These are phyloP conservation scores for Pempheris klunzingeri DNA, from an alignment of 2,797 vertebrate species.

Conservation along the genomic window DNA sequence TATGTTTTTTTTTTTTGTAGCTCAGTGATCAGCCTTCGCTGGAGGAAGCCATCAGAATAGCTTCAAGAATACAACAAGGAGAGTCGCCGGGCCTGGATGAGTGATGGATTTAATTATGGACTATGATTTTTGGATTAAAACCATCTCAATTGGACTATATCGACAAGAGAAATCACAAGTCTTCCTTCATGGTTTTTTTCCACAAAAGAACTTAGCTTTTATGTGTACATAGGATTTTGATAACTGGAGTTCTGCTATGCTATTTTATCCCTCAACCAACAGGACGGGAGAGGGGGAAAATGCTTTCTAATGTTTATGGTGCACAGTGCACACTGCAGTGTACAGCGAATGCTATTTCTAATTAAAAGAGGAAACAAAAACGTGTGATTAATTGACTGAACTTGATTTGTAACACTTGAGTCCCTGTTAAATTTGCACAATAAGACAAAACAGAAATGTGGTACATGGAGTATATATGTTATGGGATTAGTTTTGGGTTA, in stretches of 20 bases:
- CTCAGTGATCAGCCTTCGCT: constrained; percentile 97
- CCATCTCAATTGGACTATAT: constrained; percentile 76
- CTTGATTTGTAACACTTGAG: constrained; percentile 11
- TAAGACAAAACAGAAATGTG: neutral
- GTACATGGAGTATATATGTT: too few species aligned
- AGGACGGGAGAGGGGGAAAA: constrained; percentile 31
- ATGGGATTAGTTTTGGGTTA: neutral
- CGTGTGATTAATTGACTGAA: constrained; percentile 26
- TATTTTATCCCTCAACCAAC: constrained; percentile 76
- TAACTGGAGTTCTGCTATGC: constrained; percentile 83
- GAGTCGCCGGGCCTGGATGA: constrained; percentile 97
- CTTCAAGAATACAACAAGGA: constrained; percentile 98
- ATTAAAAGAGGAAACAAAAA: constrained; percentile 63
- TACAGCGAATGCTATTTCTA: constrained; percentile 84
- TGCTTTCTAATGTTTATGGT: constrained; percentile 78
- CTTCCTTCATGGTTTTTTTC: constrained; percentile 70
- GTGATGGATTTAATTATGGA: constrained; percentile 83
- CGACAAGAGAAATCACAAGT: constrained; percentile 66
- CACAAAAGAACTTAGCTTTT: constrained; percentile 79
- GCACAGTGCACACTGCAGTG: constrained; percentile 75
- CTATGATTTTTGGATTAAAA: constrained; percentile 63
- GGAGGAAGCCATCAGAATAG: constrained; percentile 99
- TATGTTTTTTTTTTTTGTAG: constrained; percentile 77
- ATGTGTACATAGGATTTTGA: constrained; percentile 88
- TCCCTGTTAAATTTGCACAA: neutral